phyloP scores from a whole-genome alignment of 2,113 vertebrate genomes.

The Apistogramma diplotaenia region DNA sequence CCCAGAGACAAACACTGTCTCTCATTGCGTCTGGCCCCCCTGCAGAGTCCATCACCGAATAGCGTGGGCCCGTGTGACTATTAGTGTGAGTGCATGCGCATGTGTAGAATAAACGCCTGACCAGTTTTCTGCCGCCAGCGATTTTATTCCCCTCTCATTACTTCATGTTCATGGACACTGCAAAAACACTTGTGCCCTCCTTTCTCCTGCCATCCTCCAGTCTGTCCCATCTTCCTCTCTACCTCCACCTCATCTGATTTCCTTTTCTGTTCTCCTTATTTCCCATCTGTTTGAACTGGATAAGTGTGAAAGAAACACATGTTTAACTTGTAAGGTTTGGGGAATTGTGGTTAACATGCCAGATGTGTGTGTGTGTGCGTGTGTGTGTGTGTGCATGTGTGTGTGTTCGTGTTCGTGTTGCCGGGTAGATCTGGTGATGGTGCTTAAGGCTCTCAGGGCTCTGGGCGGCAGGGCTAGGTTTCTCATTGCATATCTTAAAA shows the following conservation, averaged over 20 bases:
- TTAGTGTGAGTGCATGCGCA: conserved; percentile 13
- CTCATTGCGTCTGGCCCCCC: conserved; percentile 40
- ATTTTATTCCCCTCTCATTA: conserved; percentile 66
- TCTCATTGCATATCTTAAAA: not conserved
- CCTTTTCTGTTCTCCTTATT: conserved; percentile 30
- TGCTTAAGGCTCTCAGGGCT: conserved; percentile 36
- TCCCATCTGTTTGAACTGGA: conserved; percentile 35
- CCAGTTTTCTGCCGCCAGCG: conserved; percentile 49
- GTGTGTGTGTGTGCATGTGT: not conserved
- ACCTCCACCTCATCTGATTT: conserved; percentile 26
- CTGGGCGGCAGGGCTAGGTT: not conserved
- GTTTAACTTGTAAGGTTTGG: conserved; percentile 30
- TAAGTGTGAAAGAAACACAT: conserved; percentile 37
- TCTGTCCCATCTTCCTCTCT: not conserved
- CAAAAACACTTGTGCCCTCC: conserved; percentile 62
- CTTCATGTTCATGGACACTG: conserved; percentile 63
- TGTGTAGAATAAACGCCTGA: conserved; percentile 50
- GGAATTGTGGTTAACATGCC: not conserved
- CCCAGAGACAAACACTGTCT: not conserved
- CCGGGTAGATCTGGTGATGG: conserved; percentile 56
- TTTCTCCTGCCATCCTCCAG: conserved; percentile 22
- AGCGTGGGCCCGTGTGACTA: conserved; percentile 22
- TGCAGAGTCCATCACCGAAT: conserved; percentile 35
- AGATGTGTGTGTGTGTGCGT: not conserved
- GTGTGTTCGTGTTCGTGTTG: conserved; percentile 45